Evolutionary conservation across 2,888 invertebrate genomes (phyloP).

Genomic region (Apoda limacodes): DNA sequence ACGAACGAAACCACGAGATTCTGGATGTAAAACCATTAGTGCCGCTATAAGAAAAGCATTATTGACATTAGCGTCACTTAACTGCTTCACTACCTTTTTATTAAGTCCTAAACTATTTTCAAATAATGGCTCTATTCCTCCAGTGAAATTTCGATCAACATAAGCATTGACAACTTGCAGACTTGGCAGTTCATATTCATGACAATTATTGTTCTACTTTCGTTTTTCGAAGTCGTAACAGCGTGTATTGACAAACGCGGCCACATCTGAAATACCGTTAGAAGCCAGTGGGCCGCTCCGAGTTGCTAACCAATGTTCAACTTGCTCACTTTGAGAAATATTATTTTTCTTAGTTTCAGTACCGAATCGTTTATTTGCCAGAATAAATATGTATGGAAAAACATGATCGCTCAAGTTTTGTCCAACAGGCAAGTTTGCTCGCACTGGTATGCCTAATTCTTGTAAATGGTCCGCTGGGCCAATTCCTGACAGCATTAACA

Average conservation of each 20-base stretch:
- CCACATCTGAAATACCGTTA: conserved; percentile 34
- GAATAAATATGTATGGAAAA: conserved; percentile 26
- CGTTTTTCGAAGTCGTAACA: conserved; percentile 32
- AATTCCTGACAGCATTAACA: no score
- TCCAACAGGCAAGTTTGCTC: conserved; percentile 39
- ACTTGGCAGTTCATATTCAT: conserved; percentile 33
- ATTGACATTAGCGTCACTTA: no score
- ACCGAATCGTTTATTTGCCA: conserved; percentile 29
- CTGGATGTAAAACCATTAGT: conserved; percentile 31
- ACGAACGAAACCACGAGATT: conserved; percentile 31
- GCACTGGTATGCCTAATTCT: no score
- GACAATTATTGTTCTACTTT: conserved; percentile 22
- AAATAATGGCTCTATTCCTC: no score
- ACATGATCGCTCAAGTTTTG: conserved; percentile 37
- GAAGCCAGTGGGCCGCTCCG: conserved; percentile 33
- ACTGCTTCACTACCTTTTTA: no score
- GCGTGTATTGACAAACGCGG: conserved; percentile 30
- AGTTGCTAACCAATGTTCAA: conserved; percentile 21
- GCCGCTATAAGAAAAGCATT: no score
- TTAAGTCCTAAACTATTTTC: no score
- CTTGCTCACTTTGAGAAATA: no score
- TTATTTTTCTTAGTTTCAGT: no score
- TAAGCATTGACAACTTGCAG: conserved; percentile 34
- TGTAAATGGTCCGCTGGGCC: no score
- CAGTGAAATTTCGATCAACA: no score